Evolutionary conservation across 2,888 invertebrate species (phyloP).

Genomic region (Listrodromus nycthemerus): DNA sequence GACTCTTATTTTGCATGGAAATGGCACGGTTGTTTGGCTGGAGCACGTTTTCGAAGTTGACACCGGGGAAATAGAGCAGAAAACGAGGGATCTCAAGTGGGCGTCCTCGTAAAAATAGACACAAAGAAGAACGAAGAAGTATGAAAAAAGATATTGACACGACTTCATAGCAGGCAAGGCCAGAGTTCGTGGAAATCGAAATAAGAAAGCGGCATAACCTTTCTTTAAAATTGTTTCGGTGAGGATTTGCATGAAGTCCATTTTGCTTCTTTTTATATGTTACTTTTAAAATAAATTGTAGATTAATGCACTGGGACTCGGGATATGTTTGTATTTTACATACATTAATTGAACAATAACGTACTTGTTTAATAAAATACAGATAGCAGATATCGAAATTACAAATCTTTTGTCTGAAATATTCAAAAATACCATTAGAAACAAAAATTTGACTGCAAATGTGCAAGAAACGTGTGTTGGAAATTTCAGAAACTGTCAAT

Average conservation of each 20-base stretch:
- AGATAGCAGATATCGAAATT: no score
- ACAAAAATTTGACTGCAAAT: no score
- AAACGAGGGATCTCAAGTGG: constrained; percentile 11
- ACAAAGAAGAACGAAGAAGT: not conserved
- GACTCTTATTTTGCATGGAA: constrained; percentile 59
- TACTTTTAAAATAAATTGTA: not conserved
- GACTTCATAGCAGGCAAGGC: constrained; percentile 29
- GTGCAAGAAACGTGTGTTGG: no score
- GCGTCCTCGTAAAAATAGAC: constrained; percentile 10
- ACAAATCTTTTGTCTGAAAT: no score
- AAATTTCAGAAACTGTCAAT: no score
- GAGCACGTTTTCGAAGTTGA: constrained; percentile 54
- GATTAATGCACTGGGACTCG: no score
- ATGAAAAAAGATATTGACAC: constrained; percentile 57
- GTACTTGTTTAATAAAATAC: no score
- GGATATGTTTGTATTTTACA: no score
- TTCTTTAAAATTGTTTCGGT: no score
- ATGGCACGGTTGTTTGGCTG: constrained; percentile 41
- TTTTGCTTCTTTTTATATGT: constrained; percentile 5
- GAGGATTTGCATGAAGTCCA: constrained; percentile 33
- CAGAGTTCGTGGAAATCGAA: constrained; percentile 38
- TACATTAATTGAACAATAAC: no score
- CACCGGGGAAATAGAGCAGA: constrained; percentile 62
- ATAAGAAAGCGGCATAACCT: constrained; percentile 13
- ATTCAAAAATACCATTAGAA: no score